Conservation (phyloP, 2,888 invertebrate genomes). For the Rambutsinella grinnellia region DNA sequence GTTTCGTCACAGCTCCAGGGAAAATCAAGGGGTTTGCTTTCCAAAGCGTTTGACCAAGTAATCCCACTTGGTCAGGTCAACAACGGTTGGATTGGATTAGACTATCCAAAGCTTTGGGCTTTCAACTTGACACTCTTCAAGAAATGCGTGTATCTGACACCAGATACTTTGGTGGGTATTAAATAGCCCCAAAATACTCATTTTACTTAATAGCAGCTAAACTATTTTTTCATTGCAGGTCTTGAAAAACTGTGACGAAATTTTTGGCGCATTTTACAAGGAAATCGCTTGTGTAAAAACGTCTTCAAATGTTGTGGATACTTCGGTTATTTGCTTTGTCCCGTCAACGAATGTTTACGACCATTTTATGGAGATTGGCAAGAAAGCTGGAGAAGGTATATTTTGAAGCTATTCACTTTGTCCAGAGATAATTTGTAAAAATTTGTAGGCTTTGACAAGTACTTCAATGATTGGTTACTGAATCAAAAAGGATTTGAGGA, state of each 20-base stretch:
- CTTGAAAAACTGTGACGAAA: conserved; percentile 36
- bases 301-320: conserved; percentile 13
- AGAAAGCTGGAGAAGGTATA: too few species aligned
- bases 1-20: background rate
- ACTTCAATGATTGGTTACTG: conserved; percentile 27
- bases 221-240: conserved; percentile 2
- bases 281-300: conserved; percentile 17
- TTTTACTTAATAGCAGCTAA: too few species aligned
- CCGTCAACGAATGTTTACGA: conserved; percentile 23
- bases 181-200: too few species aligned
- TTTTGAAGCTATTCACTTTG: too few species aligned
- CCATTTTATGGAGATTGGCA: conserved; percentile 12
- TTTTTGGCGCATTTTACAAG: conserved; percentile 24
- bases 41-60: conserved; percentile 21
- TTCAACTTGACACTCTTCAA: conserved; percentile 44
- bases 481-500: conserved; percentile 23
- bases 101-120: conserved; percentile 19
- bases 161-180: conserved; percentile 21
- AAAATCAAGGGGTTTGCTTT: conserved; percentile 1
- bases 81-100: conserved; percentile 31
- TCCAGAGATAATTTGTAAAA: too few species aligned
- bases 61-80: conserved; percentile 10
- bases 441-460: conserved; percentile 1
- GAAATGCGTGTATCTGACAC: conserved; percentile 35
- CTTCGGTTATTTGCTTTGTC: conserved; percentile 29